Evolutionary conservation across 1,140 invertebrate genomes (phyloP), one percentile per base, ranked within the genome.

Genomic region (Magallana ariakensis): DNA sequence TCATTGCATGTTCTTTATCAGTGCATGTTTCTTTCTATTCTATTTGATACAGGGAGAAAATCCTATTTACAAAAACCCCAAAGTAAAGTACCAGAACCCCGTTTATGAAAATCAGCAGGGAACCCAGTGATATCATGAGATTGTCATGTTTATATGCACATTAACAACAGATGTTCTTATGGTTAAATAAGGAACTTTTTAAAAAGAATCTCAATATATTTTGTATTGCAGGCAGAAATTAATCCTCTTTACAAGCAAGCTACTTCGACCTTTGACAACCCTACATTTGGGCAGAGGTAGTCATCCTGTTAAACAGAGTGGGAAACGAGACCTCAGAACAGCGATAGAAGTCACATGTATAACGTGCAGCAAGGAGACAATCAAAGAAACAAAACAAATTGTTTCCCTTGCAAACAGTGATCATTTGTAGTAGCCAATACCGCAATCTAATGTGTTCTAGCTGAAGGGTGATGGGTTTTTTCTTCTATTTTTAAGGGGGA

Each of bases 221-320:
- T 90, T 93, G 33, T 87, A 89, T 91, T 91, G 94, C 95, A 98
- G 97, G 98, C 97, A 88, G 98, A 99, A n/a, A n/a, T n/a, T 94
- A 99, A 99, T 96, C 99, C 99, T 83, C 98, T 99, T 92, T 99
- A 99, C 95, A 98, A 98, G 94, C 98, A 98, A 96, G 98, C 98
- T 15, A 99, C 98, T 16, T 98, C 98, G 33, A 99, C 98, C 26
- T 99, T 99, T 95, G 98, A 99, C 94, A 99, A 99, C 96, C 99
- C 99, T 66, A 99, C 97, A 5, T 99, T 99, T 92, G 55, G 66
- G 13, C 66, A 75, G 9, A 26, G 26, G 15, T n/a, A 26, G 66
- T 75, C 66, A 33, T 9, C 66, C 22, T 75, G 66, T 46, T 46
- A 46, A 2, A 2, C 0, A 11, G 22, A 75, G 22, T 19, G 7